Evolutionary conservation across 1,140 invertebrate species (phyloP), one percentile per base, ranked within the genome.

Genomic region (Diabrotica undecimpunctata): DNA sequence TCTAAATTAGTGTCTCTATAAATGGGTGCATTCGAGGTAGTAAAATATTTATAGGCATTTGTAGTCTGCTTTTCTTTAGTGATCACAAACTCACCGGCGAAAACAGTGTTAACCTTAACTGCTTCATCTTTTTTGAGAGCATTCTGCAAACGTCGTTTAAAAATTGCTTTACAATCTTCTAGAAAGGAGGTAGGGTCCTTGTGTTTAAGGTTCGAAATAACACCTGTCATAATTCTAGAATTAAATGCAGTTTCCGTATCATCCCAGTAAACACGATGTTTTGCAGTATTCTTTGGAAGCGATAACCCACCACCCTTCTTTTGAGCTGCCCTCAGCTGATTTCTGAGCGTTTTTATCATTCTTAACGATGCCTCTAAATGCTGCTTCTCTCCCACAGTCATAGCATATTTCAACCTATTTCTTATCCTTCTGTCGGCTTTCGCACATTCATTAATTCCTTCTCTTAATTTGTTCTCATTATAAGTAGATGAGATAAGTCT

Each of bases 171-270:
- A 54, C 41, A 54, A 57, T 67, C 66, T 13, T 38, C 13, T 39
- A 67, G 38, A 63, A 67, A 63, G 10, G 11, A n/a, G 7, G 10
- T 59, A 11, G 61, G 53, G 11, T 67, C 66, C 36, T 58, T 64
- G 54, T 67, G 66, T 37, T 63, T 46, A 4, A 67, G 35, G 12
- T 67, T 67, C 7, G 50, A 25, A 10, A 67, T 67, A 7, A 63
- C 61, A 7, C 66, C 66, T 5, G 66, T 63, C 13, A 14, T 14
- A 12, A 67, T 60, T 39, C 66, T 51, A 2, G 54, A 59, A 6
- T 59, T n/a, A 37, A 67, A 67, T 11, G 57, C 61, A n/a, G 66
- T 38, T 41, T 5, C 12, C 0, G 46, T 41, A 46, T 66, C 60
- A 12, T 66, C 37, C 65, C 65, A 66, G n/a, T n/a, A 12, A 51